Evolutionary conservation across 2,797 vertebrate genomes (phyloP), one percentile per base, ranked within the genome.

Genomic region (Darevskia mixta): DNA sequence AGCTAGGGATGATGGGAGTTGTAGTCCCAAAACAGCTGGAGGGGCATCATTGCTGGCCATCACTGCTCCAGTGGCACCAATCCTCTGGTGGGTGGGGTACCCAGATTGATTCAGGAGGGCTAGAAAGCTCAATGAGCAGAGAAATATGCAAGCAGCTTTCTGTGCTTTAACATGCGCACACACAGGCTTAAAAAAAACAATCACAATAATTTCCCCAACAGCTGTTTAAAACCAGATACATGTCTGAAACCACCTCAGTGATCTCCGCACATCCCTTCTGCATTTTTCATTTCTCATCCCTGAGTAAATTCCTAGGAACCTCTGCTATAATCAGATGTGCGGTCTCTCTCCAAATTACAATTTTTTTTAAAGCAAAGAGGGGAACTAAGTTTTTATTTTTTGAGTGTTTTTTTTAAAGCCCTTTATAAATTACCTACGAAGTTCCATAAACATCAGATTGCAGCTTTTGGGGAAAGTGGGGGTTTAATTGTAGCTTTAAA

Each of bases 381-480:
- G 80, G 86, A 81, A 89, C 13, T 89, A 82, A 90, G 90, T 89
- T 88, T 45, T 41, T n/a, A n/a, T 18, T 41, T 77, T 76, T 49
- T 27, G 29, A 67, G 17, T 7, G 3, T 49, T 13, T 55, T 55
- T 55, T 55, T 15, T 3, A 0, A 86, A 79, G 89, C 83, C 88
- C 86, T 95, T 96, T 96, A 95, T 97, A 93, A 97, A 97, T 97
- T 97, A 97, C 92, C 95, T 95, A 96, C 95, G 95, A 96, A 93
- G 90, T 90, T 94, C 93, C 94, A 91, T 95, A 97, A 96, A 96
- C 89, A 92, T 86, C 67, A 91, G 78, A 94, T 95, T 95, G 88
- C 90, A 92, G 88, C 25, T 66, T 91, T 86, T 82, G 5, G 17
- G 29, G 83, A 15, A 73, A 45, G 9, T 67, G 18, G 61, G 55